Conservation (phyloP, 1,140 invertebrate species). For the Drosophila pruinosa region DNA sequence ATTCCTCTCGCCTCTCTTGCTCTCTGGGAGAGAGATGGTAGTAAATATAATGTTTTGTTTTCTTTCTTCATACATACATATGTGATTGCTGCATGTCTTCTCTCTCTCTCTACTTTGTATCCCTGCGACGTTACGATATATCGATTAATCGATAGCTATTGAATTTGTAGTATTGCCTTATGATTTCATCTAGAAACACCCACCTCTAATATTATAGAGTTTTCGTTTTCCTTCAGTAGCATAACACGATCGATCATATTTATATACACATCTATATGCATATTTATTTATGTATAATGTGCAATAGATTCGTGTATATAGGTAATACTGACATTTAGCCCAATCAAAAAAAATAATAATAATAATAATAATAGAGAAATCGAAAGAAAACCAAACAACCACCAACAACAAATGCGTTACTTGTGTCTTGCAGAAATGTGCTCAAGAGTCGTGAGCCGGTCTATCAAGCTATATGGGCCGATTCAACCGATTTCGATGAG, state of each 20-base stretch:
- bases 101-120: conserved; percentile 5
- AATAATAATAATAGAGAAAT: neutral
- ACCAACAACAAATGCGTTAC: conserved; percentile 30
- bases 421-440: conserved; percentile 85
- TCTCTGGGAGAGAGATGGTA: neutral
- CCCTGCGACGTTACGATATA: conserved; percentile 4
- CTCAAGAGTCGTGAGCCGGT: conserved; percentile 90
- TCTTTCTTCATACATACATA: neutral
- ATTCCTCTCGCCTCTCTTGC: neutral
- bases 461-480: conserved; percentile 95
- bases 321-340: neutral
- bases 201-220: neutral
- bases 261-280: neutral
- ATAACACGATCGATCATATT: neutral
- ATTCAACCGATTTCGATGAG: conserved; percentile 94
- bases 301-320: no score
- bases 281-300: neutral
- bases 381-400: neutral
- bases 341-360: neutral
- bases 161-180: conserved; percentile 2
- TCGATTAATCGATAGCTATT: neutral
- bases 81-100: neutral
- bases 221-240: neutral
- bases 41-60: neutral
- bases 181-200: neutral